Evolutionary conservation across 2,797 vertebrate genomes (phyloP).

Genomic region (Ptychobarbus kaznakovi): DNA sequence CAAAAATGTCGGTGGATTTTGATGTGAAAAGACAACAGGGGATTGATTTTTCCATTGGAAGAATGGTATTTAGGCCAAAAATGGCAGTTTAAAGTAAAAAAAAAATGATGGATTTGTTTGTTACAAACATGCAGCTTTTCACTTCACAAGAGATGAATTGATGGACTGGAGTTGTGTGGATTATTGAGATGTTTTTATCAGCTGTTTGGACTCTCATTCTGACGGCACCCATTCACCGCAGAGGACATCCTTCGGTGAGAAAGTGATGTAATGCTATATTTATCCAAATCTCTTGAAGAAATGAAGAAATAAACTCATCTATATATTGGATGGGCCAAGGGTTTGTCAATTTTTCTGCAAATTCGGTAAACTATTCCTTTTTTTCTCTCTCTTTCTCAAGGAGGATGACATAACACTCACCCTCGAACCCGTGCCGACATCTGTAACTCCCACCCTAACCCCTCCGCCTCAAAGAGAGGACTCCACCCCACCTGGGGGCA

Average conservation of each 20-base stretch:
- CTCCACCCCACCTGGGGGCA: slow-evolving; percentile 71
- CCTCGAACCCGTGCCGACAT: slow-evolving; percentile 85
- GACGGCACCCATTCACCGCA: background rate
- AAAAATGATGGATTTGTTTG: too few species aligned
- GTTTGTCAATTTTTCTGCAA: background rate
- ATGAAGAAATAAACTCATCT: background rate
- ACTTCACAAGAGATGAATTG: background rate
- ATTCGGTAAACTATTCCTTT: background rate
- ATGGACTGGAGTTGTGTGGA: background rate
- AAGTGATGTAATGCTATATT: background rate
- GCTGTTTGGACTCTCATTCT: background rate
- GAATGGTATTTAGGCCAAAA: background rate
- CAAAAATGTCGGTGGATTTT: background rate
- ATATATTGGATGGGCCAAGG: background rate
- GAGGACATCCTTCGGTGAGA: background rate
- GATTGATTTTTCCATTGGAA: background rate
- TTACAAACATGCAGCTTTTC: background rate
- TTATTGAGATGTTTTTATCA: background rate
- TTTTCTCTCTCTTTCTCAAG: slow-evolving; percentile 61
- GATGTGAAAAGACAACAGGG: background rate
- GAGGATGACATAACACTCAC: slow-evolving; percentile 88
- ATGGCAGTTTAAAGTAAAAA: too few species aligned
- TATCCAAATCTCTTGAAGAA: background rate
- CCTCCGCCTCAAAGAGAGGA: slow-evolving; percentile 84
- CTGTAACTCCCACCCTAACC: slow-evolving; percentile 81